phyloP scores from a whole-genome alignment of 2,888 invertebrate genomes.

The Corbicula japonica region DNA sequence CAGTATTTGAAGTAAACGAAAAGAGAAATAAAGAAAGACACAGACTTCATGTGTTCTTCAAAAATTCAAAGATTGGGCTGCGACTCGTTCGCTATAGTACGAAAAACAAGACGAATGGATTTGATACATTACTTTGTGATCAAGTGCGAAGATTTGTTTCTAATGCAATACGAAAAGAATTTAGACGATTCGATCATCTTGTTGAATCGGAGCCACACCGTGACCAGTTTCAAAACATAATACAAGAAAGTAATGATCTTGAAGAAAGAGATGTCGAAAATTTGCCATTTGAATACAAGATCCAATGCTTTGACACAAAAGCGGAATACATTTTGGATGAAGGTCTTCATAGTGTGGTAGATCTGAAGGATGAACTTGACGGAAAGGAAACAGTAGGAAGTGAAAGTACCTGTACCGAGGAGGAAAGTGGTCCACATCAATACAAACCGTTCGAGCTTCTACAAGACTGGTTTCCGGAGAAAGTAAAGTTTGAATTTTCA shows the following conservation, averaged over 20 bases:
- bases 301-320: constrained; percentile 42
- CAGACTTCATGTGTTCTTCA: constrained; percentile 52
- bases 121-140: constrained; percentile 45
- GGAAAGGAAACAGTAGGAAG: not conserved
- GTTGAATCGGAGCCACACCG: no score
- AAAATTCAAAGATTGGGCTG: constrained; percentile 47
- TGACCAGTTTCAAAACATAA: constrained; percentile 31
- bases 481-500: no score
- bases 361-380: constrained; percentile 7
- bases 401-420: constrained; percentile 38
- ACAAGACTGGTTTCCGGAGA: constrained; percentile 55
- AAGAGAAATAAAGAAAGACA: constrained; percentile 35
- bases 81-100: constrained; percentile 47
- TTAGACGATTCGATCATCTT: no score
- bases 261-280: no score
- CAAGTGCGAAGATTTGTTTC: constrained; percentile 39
- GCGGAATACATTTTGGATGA: constrained; percentile 39
- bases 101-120: constrained; percentile 6
- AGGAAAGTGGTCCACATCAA: constrained; percentile 33
- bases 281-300: constrained; percentile 39
- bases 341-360: no score
- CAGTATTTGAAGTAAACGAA: constrained; percentile 49
- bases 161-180: constrained; percentile 37
- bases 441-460: constrained; percentile 25
- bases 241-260: not conserved